phyloP scores from a whole-genome alignment of 2,888 invertebrate species.

The Drosophila limbata region DNA sequence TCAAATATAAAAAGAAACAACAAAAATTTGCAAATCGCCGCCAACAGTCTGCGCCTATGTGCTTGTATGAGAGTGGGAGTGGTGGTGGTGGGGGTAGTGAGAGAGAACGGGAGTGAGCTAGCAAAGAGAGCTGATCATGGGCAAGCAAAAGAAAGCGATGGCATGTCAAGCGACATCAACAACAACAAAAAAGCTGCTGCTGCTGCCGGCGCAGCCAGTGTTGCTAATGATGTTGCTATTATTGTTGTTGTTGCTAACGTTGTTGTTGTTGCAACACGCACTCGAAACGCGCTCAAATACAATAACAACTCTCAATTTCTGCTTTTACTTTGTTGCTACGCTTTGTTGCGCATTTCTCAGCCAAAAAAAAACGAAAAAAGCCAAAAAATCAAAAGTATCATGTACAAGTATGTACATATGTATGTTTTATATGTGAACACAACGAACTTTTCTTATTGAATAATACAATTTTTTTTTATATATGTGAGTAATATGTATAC shows the following conservation, averaged over 20 bases:
- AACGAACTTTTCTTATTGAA: slow-evolving; percentile 54
- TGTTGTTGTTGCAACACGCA: slow-evolving; percentile 32
- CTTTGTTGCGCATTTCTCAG: slow-evolving; percentile 67
- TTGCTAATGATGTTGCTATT: slow-evolving; percentile 22
- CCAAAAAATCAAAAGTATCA: slow-evolving; percentile 7
- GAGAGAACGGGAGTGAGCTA: slow-evolving; percentile 1
- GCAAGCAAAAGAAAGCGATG: slow-evolving; percentile 73
- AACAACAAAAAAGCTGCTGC: slow-evolving; percentile 21
- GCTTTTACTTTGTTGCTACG: slow-evolving; percentile 73
- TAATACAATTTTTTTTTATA: slow-evolving; percentile 35
- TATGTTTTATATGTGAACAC: slow-evolving; percentile 23
- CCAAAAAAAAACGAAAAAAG: slow-evolving; percentile 33
- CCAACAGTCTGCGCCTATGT: slow-evolving; percentile 37
- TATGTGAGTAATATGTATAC: slow-evolving; percentile 3
- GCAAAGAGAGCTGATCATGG: slow-evolving; percentile 23
- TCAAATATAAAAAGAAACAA: slow-evolving; percentile 21
- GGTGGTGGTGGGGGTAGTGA: slow-evolving; percentile 1
- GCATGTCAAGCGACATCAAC: slow-evolving; percentile 50
- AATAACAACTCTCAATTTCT: slow-evolving; percentile 77
- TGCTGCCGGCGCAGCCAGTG: slow-evolving; percentile 42
- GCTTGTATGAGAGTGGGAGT: slow-evolving; percentile 12
- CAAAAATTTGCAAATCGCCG: slow-evolving; percentile 34
- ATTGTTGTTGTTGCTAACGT: slow-evolving; percentile 23
- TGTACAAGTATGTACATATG: slow-evolving; percentile 10
- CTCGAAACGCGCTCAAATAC: slow-evolving; percentile 32